Conservation (phyloP, 2,888 invertebrate genomes). For the Drosophila stalkeri region DNA sequence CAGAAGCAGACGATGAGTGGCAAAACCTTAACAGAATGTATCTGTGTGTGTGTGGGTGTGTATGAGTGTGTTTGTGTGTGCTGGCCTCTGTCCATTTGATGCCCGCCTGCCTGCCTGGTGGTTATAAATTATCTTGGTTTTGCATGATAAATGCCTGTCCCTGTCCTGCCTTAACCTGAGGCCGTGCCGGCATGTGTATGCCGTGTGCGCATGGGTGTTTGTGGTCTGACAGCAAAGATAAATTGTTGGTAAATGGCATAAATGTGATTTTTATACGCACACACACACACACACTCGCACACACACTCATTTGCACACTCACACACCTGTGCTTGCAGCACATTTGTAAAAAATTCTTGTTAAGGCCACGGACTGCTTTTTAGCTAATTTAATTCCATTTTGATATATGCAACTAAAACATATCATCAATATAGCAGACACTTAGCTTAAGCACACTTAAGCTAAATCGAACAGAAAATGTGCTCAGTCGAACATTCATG, state of each 20-base stretch:
- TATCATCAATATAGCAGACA: background rate
- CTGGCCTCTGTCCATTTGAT: conserved; percentile 71
- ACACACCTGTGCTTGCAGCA: conserved; percentile 14
- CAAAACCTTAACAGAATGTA: conserved; percentile 7
- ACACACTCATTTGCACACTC: conserved; percentile 9
- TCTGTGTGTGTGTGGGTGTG: background rate
- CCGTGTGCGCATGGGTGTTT: conserved; percentile 58
- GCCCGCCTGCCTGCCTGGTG: conserved; percentile 37
- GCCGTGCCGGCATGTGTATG: conserved; percentile 32
- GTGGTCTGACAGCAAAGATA: conserved; percentile 77
- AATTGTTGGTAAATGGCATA: conserved; percentile 79
- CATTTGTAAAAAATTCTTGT: conserved; percentile 49
- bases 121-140: conserved; percentile 81
- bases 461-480: background rate
- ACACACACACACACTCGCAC: conserved; percentile 22
- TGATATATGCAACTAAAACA: background rate
- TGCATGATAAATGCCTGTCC: conserved; percentile 73
- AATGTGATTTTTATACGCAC: conserved; percentile 76
- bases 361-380: conserved; percentile 38
- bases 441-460: conserved; percentile 11
- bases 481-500: background rate
- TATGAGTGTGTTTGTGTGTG: conserved; percentile 22
- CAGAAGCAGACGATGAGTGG: conserved; percentile 28
- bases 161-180: conserved; percentile 65
- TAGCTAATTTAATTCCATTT: conserved; percentile 56